Conservation (phyloP, 1,140 invertebrate genomes). For the Cotesia chilonis region DNA sequence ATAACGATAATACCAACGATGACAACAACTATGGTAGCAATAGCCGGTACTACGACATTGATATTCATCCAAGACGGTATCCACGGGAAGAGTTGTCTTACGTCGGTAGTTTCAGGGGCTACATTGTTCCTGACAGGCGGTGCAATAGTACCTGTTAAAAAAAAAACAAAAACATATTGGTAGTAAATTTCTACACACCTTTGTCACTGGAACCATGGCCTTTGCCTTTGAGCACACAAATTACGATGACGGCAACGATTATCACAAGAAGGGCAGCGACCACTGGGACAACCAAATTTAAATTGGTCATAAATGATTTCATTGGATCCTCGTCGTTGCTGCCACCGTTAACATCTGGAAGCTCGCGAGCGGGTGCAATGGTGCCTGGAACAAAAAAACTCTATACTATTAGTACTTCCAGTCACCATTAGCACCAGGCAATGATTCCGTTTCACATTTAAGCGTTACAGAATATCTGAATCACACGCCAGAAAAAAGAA, state of each 20-base stretch:
- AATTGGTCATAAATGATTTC: constrained; percentile 84
- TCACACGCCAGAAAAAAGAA: no score
- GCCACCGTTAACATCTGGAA: constrained; percentile 74
- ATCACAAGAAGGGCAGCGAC: constrained; percentile 89
- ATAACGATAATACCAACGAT: constrained; percentile 88
- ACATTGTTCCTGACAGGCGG: constrained; percentile 74
- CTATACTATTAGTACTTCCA: constrained; percentile 39
- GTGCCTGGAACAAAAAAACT: constrained; percentile 83
- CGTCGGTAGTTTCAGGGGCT: constrained; percentile 66
- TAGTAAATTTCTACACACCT: constrained; percentile 70
- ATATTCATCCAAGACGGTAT: constrained; percentile 86
- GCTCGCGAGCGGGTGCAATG: constrained; percentile 88
- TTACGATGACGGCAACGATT: constrained; percentile 89
- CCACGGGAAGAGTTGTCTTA: constrained; percentile 77
- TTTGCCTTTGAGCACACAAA: constrained; percentile 86
- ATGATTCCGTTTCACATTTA: constrained; percentile 36
- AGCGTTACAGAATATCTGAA: no score
- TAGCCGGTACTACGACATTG: constrained; percentile 84
- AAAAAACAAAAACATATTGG: constrained; percentile 43
- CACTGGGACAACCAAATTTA: constrained; percentile 94
- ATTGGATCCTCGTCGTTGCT: constrained; percentile 77
- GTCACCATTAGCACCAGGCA: constrained; percentile 64
- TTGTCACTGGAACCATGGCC: constrained; percentile 76
- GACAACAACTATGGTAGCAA: constrained; percentile 85
- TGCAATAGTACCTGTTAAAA: constrained; percentile 77